These are phyloP conservation scores for Eupleurogrammus muticus DNA, from an alignment of 2,797 vertebrate species.

Conservation along the genomic window DNA sequence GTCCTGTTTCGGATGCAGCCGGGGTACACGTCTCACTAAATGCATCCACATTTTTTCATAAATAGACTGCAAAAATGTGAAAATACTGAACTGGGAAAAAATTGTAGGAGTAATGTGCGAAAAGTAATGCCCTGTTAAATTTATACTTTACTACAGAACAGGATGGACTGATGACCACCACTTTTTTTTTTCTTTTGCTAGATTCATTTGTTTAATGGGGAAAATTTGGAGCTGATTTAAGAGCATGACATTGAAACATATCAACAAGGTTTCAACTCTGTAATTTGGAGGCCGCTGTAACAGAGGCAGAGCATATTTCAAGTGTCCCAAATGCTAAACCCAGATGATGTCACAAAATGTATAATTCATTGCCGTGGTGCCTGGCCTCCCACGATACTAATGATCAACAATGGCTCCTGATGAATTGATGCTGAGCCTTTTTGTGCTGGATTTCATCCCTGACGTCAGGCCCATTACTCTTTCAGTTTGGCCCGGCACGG, in stretches of 20 bases:
- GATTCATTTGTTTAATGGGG: conserved; percentile 1
- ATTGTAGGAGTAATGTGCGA: no score
- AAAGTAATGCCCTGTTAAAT: no score
- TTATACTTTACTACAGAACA: no score
- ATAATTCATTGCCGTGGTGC: conserved; percentile 50
- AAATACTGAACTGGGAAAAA: no score
- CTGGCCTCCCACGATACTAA: conserved; percentile 73
- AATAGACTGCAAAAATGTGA: no score
- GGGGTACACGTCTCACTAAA: no score
- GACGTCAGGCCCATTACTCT: conserved; percentile 86
- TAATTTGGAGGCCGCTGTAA: background rate
- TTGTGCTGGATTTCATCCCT: conserved; percentile 75
- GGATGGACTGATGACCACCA: background rate
- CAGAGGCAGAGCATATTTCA: background rate
- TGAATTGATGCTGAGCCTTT: conserved; percentile 86
- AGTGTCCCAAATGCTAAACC: conserved; percentile 32
- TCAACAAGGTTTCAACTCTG: conserved; percentile 2
- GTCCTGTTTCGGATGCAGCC: no score
- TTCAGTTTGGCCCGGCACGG: conserved; percentile 84
- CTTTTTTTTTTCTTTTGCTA: background rate
- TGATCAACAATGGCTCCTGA: conserved; percentile 84
- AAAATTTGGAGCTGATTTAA: background rate
- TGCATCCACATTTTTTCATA: no score
- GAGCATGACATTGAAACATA: background rate
- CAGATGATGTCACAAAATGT: conserved; percentile 25